Evolutionary conservation across 2,113 vertebrate species (phyloP).

Genomic region (Epinephelus fuscoguttatus): DNA sequence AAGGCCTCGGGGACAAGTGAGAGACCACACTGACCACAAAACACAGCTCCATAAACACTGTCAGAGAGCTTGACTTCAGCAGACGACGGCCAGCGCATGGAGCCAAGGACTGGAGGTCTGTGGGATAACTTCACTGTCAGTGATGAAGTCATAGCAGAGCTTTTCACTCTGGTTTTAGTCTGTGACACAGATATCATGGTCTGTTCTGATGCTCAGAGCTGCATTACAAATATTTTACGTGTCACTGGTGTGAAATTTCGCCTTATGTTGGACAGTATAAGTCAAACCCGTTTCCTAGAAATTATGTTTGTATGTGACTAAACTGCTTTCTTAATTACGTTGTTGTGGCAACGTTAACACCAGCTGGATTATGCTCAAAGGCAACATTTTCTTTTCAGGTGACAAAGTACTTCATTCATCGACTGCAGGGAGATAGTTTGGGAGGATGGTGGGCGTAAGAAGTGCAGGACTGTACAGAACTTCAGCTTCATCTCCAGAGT

Average conservation of each 20-base stretch:
- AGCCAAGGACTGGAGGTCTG: slow-evolving; percentile 36
- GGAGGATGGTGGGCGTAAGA: no score
- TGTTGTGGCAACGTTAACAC: no score
- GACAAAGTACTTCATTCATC: no score
- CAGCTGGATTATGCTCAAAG: no score
- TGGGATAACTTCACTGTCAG: slow-evolving; percentile 23
- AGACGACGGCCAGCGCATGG: neutral
- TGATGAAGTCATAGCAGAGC: neutral
- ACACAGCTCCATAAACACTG: slow-evolving; percentile 72
- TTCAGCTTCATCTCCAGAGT: no score
- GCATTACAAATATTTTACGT: neutral
- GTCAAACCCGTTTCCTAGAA: no score
- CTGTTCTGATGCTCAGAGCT: neutral
- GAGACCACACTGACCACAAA: slow-evolving; percentile 71
- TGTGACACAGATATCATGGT: neutral
- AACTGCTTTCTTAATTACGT: no score
- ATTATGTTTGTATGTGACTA: no score
- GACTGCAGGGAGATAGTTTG: no score
- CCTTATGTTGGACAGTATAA: neutral
- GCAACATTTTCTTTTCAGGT: no score
- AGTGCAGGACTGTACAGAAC: no score
- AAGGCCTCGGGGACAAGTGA: slow-evolving; percentile 60
- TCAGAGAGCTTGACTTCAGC: slow-evolving; percentile 27
- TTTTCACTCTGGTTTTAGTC: neutral
- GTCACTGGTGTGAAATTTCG: neutral